These are phyloP conservation scores for Poeciliopsis paucimaculata DNA, from an alignment of 2,797 vertebrate species.

Conservation along the genomic window DNA sequence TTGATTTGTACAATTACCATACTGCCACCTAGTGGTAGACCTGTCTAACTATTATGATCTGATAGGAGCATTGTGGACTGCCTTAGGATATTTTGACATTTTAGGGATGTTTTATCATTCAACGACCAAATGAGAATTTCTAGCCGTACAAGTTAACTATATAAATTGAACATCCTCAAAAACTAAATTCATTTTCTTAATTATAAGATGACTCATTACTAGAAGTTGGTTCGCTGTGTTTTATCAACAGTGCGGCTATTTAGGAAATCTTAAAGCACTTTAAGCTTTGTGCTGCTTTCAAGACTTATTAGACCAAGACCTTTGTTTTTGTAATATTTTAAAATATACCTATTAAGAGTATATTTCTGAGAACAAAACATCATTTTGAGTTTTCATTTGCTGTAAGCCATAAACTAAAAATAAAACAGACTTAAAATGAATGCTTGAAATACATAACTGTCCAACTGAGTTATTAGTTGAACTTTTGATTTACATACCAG, in stretches of 20 bases:
- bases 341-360: not conserved
- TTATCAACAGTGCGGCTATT: not conserved
- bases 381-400: not conserved
- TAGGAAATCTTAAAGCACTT: not conserved
- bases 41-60: not conserved
- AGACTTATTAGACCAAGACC: not conserved
- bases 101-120: not conserved
- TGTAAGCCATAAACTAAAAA: not conserved
- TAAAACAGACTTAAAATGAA: not conserved
- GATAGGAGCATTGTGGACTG: not conserved
- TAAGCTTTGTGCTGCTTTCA: not conserved
- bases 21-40: slow-evolving; percentile 61
- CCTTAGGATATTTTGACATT: not conserved
- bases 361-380: not conserved
- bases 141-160: not conserved
- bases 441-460: not conserved
- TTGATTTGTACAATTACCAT: slow-evolving; percentile 1
- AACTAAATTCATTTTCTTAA: not conserved
- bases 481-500: not conserved
- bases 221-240: not conserved
- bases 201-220: not conserved
- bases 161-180: not conserved
- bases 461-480: not conserved
- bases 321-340: not conserved
- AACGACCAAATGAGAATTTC: not conserved